A percentile compares a stretch with the other conserved stretches of the same genome.
These are phyloP conservation scores for Cactoblastis cactorum DNA, from an alignment of 2,888 invertebrate genomes.

Conservation along the genomic window DNA sequence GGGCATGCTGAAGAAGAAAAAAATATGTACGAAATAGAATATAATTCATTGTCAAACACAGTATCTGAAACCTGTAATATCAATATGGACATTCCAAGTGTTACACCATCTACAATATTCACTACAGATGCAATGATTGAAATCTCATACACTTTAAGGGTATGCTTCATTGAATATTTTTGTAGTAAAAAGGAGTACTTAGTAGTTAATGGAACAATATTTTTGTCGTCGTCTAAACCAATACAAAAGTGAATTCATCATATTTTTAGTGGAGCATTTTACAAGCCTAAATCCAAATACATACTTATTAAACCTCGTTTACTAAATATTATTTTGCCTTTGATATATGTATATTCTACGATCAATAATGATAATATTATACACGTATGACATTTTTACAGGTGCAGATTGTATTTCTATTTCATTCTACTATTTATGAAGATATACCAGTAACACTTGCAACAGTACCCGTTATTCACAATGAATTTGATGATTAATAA, in stretches of 20 bases:
- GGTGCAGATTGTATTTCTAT: conserved; percentile 44
- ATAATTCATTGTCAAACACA: conserved; percentile 39
- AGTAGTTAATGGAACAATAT: too few species aligned
- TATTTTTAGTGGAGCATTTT: too few species aligned
- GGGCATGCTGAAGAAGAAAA: conserved; percentile 54
- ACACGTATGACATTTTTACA: conserved; percentile 28
- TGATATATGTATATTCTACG: too few species aligned
- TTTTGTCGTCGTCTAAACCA: too few species aligned
- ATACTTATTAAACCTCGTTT: not conserved
- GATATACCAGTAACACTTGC: conserved; percentile 49
- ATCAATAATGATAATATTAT: too few species aligned
- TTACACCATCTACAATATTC: conserved; percentile 52
- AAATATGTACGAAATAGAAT: conserved; percentile 38
- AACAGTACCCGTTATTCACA: conserved; percentile 50
- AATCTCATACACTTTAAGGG: conserved; percentile 55
- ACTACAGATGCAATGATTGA: conserved; percentile 48
- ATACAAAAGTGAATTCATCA: too few species aligned
- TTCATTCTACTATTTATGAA: conserved; percentile 42
- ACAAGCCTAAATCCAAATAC: too few species aligned
- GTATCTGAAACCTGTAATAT: conserved; percentile 43
- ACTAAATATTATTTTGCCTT: too few species aligned
- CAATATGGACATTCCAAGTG: conserved; percentile 54
- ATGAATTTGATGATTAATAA: conserved; percentile 28
- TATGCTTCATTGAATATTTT: too few species aligned
- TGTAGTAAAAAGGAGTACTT: not conserved